These are phyloP conservation scores for Chrysodeixis includens DNA, from an alignment of 2,888 invertebrate species.

Conservation along the genomic window DNA sequence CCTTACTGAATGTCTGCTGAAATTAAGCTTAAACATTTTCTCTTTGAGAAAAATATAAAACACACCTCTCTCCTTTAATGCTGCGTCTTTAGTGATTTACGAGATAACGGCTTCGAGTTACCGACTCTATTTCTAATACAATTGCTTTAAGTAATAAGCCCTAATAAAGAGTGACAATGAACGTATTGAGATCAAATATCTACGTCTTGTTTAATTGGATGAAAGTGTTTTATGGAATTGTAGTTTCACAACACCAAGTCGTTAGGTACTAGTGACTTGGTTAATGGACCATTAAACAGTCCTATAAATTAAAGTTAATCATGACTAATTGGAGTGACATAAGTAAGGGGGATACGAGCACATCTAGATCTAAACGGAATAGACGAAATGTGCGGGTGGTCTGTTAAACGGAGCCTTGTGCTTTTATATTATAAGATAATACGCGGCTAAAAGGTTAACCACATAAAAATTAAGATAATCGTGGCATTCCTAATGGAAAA, in stretches of 20 bases:
- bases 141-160: slow-evolving; percentile 57
- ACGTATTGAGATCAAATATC: slow-evolving; percentile 72
- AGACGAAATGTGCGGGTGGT: slow-evolving; percentile 77
- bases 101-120: slow-evolving; percentile 52
- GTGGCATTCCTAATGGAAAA: slow-evolving; percentile 70
- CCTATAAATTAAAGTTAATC: slow-evolving; percentile 87
- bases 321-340: slow-evolving; percentile 85
- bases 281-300: slow-evolving; percentile 85
- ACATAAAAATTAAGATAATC: slow-evolving; percentile 83
- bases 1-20: slow-evolving; percentile 66
- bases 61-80: slow-evolving; percentile 59
- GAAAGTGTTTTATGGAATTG: slow-evolving; percentile 83
- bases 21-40: slow-evolving; percentile 73
- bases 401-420: slow-evolving; percentile 69
- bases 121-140: slow-evolving; percentile 45
- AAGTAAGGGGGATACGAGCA: slow-evolving; percentile 69
- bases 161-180: slow-evolving; percentile 65
- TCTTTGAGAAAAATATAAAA: slow-evolving; percentile 65
- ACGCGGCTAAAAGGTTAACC: slow-evolving; percentile 75
- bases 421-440: slow-evolving; percentile 77
- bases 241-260: slow-evolving; percentile 80
- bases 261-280: slow-evolving; percentile 78
- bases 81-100: slow-evolving; percentile 64
- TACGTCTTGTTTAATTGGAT: slow-evolving; percentile 76
- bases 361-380: slow-evolving; percentile 59